Conservation (phyloP, 2,113 vertebrate species). For the Rallus limicola region DNA sequence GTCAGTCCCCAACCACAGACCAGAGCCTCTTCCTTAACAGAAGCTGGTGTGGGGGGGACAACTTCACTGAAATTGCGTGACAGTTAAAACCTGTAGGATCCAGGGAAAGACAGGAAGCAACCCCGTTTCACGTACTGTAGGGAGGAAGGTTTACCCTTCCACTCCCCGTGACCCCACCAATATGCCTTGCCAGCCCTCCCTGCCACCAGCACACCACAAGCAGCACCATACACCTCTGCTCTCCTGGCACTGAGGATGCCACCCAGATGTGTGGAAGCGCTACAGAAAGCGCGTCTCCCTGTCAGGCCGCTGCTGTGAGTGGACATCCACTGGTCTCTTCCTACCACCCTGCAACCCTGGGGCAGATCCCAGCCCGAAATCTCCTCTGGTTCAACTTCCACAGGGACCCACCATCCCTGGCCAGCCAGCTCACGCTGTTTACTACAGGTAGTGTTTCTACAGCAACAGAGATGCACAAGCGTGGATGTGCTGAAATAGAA, state of each 20-base stretch:
- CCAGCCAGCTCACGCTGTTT: not conserved
- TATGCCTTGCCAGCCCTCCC: not conserved
- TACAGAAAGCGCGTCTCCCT: not conserved
- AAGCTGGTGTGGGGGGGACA: not conserved
- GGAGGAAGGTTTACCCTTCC: not conserved
- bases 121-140: not conserved
- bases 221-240: not conserved
- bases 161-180: not conserved
- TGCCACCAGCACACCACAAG: fast-evolving
- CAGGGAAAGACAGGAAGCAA: not conserved
- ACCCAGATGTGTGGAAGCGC: not conserved
- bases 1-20: not conserved
- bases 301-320: not conserved
- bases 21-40: not conserved
- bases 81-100: not conserved
- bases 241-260: not conserved
- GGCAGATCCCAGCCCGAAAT: not conserved
- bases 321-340: not conserved
- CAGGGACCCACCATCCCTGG: not conserved
- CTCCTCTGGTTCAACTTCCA: not conserved
- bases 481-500: not conserved
- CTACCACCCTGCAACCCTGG: not conserved
- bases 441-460: not conserved
- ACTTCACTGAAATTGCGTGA: not conserved
- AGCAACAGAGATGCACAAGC: constrained; percentile 3